A percentile compares a stretch with the other conserved stretches of the same genome.
Evolutionary conservation across 1,140 invertebrate species (phyloP).

Genomic region (Drosophila subpulchrella): DNA sequence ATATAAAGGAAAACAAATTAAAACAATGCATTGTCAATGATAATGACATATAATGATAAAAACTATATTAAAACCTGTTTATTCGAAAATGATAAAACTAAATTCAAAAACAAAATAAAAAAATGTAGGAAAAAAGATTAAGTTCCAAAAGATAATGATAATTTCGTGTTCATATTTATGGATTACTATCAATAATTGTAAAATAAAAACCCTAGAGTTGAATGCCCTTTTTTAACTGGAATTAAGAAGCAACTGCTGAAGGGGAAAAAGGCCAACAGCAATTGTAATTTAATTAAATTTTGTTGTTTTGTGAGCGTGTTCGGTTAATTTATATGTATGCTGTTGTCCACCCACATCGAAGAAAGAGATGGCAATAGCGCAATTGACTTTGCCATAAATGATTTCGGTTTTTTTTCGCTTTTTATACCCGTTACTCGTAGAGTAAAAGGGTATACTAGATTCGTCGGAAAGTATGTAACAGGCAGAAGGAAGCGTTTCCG

Average conservation of each 20-base stretch:
- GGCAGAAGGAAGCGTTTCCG: too few relatives aligned
- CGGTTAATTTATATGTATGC: slow-evolving; percentile 18
- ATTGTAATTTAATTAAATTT: slow-evolving; percentile 65
- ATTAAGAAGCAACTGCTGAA: slow-evolving; percentile 3
- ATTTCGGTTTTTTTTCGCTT: slow-evolving; percentile 26
- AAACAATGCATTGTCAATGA: too few relatives aligned
- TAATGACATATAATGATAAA: too few relatives aligned
- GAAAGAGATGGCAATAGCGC: slow-evolving; percentile 27
- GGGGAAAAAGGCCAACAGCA: slow-evolving; percentile 38
- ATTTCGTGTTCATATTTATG: neutral
- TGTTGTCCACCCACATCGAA: slow-evolving; percentile 36
- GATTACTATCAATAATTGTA: slow-evolving; percentile 26
- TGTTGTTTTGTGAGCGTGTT: slow-evolving; percentile 16
- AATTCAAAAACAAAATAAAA: too few relatives aligned
- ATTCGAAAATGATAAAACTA: too few relatives aligned
- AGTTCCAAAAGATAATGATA: neutral
- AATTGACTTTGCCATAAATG: slow-evolving; percentile 60
- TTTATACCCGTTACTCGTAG: too few relatives aligned
- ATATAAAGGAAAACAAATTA: too few relatives aligned
- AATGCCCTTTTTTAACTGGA: slow-evolving; percentile 33
- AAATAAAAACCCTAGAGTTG: slow-evolving; percentile 37
- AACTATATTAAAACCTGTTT: too few relatives aligned
- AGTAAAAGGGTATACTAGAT: too few relatives aligned
- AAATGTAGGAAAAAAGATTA: neutral
- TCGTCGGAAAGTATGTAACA: too few relatives aligned